Evolutionary conservation across 1,140 invertebrate species (phyloP), one percentile per base, ranked within the genome.

Genomic region (Schlechtendalia chinensis): DNA sequence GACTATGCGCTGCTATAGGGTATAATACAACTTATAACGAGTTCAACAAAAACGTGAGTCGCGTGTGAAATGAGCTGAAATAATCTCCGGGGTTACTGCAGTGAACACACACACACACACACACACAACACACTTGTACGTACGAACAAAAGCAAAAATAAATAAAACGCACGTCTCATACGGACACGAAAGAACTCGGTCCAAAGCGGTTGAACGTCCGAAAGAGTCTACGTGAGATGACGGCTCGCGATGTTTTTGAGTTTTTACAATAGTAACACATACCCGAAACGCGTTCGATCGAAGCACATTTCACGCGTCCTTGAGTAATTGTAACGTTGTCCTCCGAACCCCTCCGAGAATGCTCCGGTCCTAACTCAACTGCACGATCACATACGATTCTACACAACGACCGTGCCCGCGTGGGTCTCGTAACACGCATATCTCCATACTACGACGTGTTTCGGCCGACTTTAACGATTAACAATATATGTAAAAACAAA

Each of bases 31-130:
- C 54, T 72, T 72, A 72, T 72, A 72, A 72, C 69, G 50, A 72
- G 69, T 72, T 72, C 69, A 39, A 72, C 69, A n/a, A 72, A 72
- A 54, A 72, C 69, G 69, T 72, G 69, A 72, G 69, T 72, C 69
- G 47, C 47, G 50, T 72, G 50, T 72, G 24, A 72, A 72, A 72
- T 72, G 50, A 72, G 69, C 47, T 54, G 50, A 72, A 72, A 54
- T 72, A 72, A 54, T 69, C 22, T 72, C 69, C 50, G 69, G 50
- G 24, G 65, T 39, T 39, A 50, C 17, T 29, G 39, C 69, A 71
- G 22, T 50, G 17, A 14, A 19, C 67, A 27, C 63, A 29, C 59
- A 16, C 14, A 5, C 16, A 19, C 17, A 32, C 63, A 11, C 3
- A n/a, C 19, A 5, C 61, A 32, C 16, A 1, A 53, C 22, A 27